Evolutionary conservation across 64 coral and sea anemone genomes (phyloP).

Genomic region (Hydrozoanthus tunicans): DNA sequence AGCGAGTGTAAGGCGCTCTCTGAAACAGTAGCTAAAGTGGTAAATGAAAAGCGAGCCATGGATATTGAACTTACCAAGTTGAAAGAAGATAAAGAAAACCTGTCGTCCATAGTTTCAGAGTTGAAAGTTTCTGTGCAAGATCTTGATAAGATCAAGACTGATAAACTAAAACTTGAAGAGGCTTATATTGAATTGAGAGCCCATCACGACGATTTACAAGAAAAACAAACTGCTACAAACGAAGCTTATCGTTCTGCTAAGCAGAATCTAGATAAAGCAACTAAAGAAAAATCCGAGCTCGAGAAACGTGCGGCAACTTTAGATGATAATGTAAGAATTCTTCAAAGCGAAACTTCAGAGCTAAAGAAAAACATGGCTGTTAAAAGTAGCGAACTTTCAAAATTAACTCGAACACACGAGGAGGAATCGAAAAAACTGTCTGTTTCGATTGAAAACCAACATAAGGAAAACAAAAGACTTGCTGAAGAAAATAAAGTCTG

Average conservation of each 20-base stretch:
- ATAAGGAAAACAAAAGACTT: constrained; percentile 60
- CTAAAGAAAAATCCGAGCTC: constrained; percentile 65
- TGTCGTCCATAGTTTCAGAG: constrained; percentile 58
- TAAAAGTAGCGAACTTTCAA: constrained; percentile 72
- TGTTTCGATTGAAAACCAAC: constrained; percentile 51
- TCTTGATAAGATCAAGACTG: constrained; percentile 62
- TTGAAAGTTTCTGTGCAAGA: constrained; percentile 58
- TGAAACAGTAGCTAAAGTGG: constrained; percentile 85
- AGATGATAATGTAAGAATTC: constrained; percentile 38
- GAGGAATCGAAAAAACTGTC: constrained; percentile 59
- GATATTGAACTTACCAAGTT: constrained; percentile 63
- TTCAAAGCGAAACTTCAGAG: constrained; percentile 54
- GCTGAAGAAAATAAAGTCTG: constrained; percentile 52
- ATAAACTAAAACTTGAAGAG: constrained; percentile 71
- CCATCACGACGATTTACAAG: constrained; percentile 56
- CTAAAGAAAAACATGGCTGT: constrained; percentile 38
- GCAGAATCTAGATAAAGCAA: constrained; percentile 31
- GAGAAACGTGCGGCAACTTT: constrained; percentile 47
- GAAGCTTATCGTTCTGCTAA: constrained; percentile 42
- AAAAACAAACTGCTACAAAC: constrained; percentile 56
- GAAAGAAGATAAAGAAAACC: constrained; percentile 73
- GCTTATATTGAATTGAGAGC: constrained; percentile 43
- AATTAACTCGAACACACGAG: constrained; percentile 56
- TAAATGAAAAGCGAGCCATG: constrained; percentile 83
- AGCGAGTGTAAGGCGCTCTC: constrained; percentile 83